phyloP scores from a whole-genome alignment of 2,113 vertebrate species.

The Varanus salvator region DNA sequence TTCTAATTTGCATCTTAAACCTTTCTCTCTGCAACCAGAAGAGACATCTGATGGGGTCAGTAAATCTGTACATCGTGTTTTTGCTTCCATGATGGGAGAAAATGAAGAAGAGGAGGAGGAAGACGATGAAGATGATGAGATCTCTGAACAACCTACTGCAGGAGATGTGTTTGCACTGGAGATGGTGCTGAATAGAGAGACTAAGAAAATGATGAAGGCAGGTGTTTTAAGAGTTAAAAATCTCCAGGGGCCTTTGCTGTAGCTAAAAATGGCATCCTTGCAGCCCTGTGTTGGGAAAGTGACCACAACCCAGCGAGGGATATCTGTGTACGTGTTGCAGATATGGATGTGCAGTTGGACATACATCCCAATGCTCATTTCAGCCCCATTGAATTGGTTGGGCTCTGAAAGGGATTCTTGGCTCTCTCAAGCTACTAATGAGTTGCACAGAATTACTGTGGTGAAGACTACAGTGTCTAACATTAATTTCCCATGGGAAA shows the following conservation, averaged over 20 bases:
- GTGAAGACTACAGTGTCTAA: not conserved
- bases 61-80: conserved; percentile 91
- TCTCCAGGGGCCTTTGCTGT: not conserved
- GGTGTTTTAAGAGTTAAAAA: conserved; percentile 48
- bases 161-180: conserved; percentile 95
- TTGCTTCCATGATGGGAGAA: conserved; percentile 93
- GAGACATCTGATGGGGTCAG: conserved; percentile 90
- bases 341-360: not conserved
- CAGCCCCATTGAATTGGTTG: not conserved
- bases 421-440: not conserved
- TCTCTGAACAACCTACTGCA: conserved; percentile 81
- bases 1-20: conserved; percentile 1
- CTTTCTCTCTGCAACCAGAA: conserved; percentile 63
- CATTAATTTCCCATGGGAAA: not conserved
- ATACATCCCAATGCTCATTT: not conserved
- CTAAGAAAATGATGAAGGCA: conserved; percentile 98
- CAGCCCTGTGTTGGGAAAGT: not conserved
- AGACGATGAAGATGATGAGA: conserved; percentile 77
- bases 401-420: accelerated
- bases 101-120: conserved; percentile 76
- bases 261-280: not conserved
- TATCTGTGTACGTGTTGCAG: not conserved
- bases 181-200: conserved; percentile 96
- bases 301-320: not conserved
- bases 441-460: not conserved